Percentiles rank a stretch among this genome's conserved stretches.
phyloP scores from a whole-genome alignment of 2,888 invertebrate genomes.

The Brachypalpus laphriformis region DNA sequence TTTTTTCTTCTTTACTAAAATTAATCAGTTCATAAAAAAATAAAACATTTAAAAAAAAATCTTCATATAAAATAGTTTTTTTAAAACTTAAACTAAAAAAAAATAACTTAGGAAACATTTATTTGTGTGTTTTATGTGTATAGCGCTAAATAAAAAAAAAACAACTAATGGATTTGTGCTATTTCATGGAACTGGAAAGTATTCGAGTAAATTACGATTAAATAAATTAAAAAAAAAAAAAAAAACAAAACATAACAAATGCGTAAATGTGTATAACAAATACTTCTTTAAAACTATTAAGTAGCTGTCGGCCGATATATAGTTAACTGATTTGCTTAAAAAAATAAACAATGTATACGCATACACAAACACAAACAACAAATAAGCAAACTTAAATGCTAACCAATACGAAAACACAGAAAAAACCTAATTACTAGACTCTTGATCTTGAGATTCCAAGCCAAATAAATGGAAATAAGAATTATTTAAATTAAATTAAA shows the following conservation, averaged over 20 bases:
- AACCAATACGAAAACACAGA: constrained; percentile 21
- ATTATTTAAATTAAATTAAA: constrained; percentile 26
- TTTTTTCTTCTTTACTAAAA: constrained; percentile 46
- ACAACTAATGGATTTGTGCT: constrained; percentile 42
- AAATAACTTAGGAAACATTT: constrained; percentile 71
- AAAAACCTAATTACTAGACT: constrained; percentile 40
- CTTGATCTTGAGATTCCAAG: constrained; percentile 66
- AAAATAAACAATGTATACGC: constrained; percentile 11
- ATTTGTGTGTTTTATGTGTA: constrained; percentile 51
- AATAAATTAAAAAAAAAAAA: constrained; percentile 54
- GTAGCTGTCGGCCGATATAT: constrained; percentile 64
- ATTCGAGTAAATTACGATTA: constrained; percentile 51
- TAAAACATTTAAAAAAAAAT: constrained; percentile 10
- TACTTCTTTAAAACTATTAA: constrained; percentile 61
- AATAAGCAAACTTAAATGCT: constrained; percentile 48
- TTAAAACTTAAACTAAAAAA: constrained; percentile 36
- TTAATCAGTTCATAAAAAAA: constrained; percentile 72
- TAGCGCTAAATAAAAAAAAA: constrained; percentile 18
- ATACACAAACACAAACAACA: constrained; percentile 48
- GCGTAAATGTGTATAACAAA: constrained; percentile 42
- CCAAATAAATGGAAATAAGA: constrained; percentile 15
- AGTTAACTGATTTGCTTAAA: constrained; percentile 46
- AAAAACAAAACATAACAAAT: constrained; percentile 61
- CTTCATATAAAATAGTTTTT: constrained; percentile 5
- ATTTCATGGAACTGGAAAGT: constrained; percentile 64